Evolutionary conservation across 2,113 vertebrate genomes (phyloP), one percentile per base, ranked within the genome.

Genomic region (Apteryx owenii): DNA sequence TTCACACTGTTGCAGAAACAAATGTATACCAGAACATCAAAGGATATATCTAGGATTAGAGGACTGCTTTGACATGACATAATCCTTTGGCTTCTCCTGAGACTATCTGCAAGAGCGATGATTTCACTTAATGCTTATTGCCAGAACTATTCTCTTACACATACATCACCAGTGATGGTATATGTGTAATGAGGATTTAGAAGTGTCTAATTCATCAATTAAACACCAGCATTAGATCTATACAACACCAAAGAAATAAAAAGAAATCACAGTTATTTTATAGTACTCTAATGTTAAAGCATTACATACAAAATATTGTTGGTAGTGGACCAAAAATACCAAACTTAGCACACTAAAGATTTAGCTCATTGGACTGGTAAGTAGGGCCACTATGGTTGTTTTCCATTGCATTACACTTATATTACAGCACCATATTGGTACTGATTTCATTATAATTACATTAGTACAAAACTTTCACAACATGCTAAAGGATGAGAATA

Each of bases 1-100:
- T 80, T 90, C 85, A 86, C 42, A 44, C 31, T 73, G 21, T 0
- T 62, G 56, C 82, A 88, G 50, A 77, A 86, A 66, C 21, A 46
- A 33, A 61, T 33, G 80, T 79, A 93, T 93, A 89, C 79, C 33
- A 84, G 65, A 65, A 62, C 48, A 78, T 48, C 81, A 89, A 76
- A 71, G 84, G 44, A 69, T 56, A 38, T 29, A 66, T 51, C 42
- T 48, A 58, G 54, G 82, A 91, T 82, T 72, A 89, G 80, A 89
- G 56, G 65, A n/a, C 46, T 69, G 23, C 86, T 90, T 36, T 92
- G 88, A 93, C 83, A 79, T 95, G 69, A 92, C 83, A 79, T 97
- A 95, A 97, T 80, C 80, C 53, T 50, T 81, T 77, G 86, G 92
- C 66, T 95, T 87, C 90, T 89, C 83, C 86, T 80, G 83, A 76